phyloP scores from a whole-genome alignment of 2,888 invertebrate genomes.

The Cephonodes hylas region DNA sequence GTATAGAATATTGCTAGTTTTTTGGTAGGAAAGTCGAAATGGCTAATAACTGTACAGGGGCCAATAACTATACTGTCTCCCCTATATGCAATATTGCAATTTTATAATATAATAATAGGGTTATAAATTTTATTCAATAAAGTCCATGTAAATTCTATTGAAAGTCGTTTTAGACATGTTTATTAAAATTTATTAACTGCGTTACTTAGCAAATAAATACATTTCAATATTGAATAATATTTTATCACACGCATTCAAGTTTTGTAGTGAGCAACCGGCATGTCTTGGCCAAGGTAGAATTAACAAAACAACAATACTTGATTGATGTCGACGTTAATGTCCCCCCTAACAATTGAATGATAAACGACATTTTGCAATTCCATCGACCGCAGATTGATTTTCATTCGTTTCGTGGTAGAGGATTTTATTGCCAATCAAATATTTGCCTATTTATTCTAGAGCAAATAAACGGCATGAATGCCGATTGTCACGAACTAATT shows the following conservation, averaged over 20 bases:
- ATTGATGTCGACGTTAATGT: slow-evolving; percentile 63
- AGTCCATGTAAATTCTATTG: too few relatives aligned
- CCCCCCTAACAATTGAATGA: slow-evolving; percentile 63
- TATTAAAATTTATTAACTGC: not conserved
- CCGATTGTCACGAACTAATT: slow-evolving; percentile 13
- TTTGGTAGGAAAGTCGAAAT: too few relatives aligned
- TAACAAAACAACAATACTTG: slow-evolving; percentile 46
- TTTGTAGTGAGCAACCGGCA: slow-evolving; percentile 30
- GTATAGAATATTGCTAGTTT: too few relatives aligned
- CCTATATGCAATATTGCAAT: too few relatives aligned
- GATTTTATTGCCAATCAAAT: slow-evolving; percentile 51
- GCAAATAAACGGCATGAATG: slow-evolving; percentile 14
- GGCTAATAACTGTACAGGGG: too few relatives aligned
- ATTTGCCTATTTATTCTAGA: slow-evolving; percentile 21
- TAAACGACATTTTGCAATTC: slow-evolving; percentile 60
- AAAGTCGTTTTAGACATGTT: not conserved
- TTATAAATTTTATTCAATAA: too few relatives aligned
- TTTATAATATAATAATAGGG: too few relatives aligned
- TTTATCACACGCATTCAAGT: not conserved
- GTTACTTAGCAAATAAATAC: not conserved
- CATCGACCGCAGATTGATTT: slow-evolving; percentile 44
- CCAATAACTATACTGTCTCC: too few relatives aligned
- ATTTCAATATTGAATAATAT: slow-evolving; percentile 12
- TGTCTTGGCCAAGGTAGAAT: slow-evolving; percentile 18
- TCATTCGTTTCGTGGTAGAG: slow-evolving; percentile 49